phyloP scores from a whole-genome alignment of 2,888 invertebrate genomes.

The Julus scanicus region DNA sequence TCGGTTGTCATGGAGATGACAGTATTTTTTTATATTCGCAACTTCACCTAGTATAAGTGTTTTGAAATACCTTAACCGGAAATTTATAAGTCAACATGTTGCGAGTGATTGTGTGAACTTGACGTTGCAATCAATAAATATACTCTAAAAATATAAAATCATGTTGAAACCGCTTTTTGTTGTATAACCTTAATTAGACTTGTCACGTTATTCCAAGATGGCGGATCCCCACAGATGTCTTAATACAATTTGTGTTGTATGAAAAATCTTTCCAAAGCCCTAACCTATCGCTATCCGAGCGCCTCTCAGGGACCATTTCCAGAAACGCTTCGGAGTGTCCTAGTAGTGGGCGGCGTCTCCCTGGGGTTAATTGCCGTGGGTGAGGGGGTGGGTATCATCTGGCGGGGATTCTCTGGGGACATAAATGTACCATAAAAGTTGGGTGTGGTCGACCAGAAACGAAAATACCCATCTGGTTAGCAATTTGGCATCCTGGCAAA shows the following conservation, averaged over 20 bases:
- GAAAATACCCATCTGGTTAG: constrained; percentile 13
- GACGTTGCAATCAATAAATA: not conserved
- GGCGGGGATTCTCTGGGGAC: constrained; percentile 6
- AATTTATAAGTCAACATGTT: no score
- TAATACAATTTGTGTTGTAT: no score
- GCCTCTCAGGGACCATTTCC: not conserved
- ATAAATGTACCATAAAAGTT: not conserved
- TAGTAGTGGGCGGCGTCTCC: not conserved
- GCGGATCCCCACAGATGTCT: no score
- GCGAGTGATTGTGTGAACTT: not conserved
- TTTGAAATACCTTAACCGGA: no score
- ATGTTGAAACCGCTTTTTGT: not conserved
- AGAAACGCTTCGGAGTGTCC: no score
- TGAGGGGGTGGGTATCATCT: not conserved
- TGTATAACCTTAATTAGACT: not conserved
- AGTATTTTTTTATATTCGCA: no score
- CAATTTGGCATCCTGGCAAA: not conserved
- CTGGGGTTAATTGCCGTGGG: constrained; percentile 13
- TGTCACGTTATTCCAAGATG: not conserved
- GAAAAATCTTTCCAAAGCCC: no score
- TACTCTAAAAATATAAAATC: not conserved
- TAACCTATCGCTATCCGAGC: no score
- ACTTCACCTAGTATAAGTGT: no score
- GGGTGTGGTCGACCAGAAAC: not conserved
- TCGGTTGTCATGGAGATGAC: no score